Percentiles rank a stretch among this genome's conserved stretches.
These are phyloP conservation scores for Champsocephalus esox DNA, from an alignment of 2,797 vertebrate species.

Conservation along the genomic window DNA sequence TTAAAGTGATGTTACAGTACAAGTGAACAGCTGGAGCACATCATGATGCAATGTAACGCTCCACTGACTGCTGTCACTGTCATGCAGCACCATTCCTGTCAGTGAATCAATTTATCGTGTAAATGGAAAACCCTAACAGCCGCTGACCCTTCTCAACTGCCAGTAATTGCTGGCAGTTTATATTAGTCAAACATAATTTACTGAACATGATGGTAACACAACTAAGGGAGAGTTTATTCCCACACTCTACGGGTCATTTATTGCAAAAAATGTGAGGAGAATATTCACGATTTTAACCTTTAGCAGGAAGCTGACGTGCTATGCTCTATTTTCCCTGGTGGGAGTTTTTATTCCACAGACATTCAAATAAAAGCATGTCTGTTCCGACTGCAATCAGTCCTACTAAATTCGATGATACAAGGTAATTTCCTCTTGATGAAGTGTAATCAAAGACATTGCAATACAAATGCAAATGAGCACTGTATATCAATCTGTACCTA, in stretches of 20 bases:
- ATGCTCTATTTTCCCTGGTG: neutral
- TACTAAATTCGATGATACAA: conserved; percentile 15
- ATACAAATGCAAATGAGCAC: conserved; percentile 60
- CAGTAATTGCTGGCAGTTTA: conserved; percentile 69
- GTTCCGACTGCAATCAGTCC: conserved; percentile 24
- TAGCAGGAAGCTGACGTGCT: conserved; percentile 1
- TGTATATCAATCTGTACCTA: conserved; percentile 13
- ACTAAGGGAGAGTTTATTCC: conserved; percentile 45
- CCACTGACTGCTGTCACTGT: conserved; percentile 28
- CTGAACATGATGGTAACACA: conserved; percentile 46
- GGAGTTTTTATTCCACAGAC: conserved; percentile 4
- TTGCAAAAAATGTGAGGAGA: conserved; percentile 25
- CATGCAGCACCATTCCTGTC: conserved; percentile 50
- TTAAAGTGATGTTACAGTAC: conserved; percentile 42
- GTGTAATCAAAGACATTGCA: conserved; percentile 32
- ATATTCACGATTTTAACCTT: conserved; percentile 21
- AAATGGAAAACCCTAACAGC: conserved; percentile 68
- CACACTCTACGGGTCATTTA: conserved; percentile 36
- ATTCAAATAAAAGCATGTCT: conserved; percentile 23
- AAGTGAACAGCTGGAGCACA: conserved; percentile 61
- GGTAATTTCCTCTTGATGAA: conserved; percentile 5
- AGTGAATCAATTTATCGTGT: conserved; percentile 59
- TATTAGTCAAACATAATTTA: conserved; percentile 66
- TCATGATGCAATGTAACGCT: conserved; percentile 59
- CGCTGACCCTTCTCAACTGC: conserved; percentile 56